Base-by-base conservation (phyloP, 2,797 vertebrate genomes). In the Hypotaenidia okinawae region DNA sequence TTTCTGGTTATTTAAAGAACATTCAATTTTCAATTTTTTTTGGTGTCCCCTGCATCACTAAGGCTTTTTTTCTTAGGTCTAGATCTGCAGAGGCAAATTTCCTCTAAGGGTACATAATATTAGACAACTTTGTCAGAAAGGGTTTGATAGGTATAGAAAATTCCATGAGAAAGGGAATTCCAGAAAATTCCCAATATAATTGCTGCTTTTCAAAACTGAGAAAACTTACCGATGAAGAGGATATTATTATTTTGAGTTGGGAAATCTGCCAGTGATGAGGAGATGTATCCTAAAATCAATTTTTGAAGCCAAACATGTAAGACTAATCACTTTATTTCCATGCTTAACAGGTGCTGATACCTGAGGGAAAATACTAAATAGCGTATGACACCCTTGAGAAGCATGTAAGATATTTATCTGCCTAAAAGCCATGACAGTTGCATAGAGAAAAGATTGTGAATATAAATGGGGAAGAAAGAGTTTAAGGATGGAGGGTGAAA, bases 341-440 rank as follows among this genome's bases (percentile, higher is more conserved):
- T 70, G 72, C 93, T 95, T 95, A 96, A 96, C 91, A 94, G 95
- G 95, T 93, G 90, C 83, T 83, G 77, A 84, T 96, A 96, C 93
- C 61, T 32, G 86, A 85, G 93, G 92, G 91, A 93, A 96, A 94
- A 90, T 67, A 84, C 94, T 96, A 95, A 97, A 93, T 89, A 93
- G 95, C 10, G 0, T 85, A 77, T 89, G 91, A 95, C 80, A 95
- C 91, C 86, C 81, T 80, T 89, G 86, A 95, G 95, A 95, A 92
- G 88, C 88, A 95, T 90, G 88, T 87, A 93, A 95, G 95, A 90
- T 95, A 89, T 95, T 96, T 96, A 94, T 96, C 95, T 96, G 90
- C 90, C 84, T 94, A 92, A 94, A 90, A 96, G 57, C 90, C 91
- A 92, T 94, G 85, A 95, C 84, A 84, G 80, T 89, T 94, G 88